Conservation (phyloP, 2,797 vertebrate species). For the Falco peregrinus region DNA sequence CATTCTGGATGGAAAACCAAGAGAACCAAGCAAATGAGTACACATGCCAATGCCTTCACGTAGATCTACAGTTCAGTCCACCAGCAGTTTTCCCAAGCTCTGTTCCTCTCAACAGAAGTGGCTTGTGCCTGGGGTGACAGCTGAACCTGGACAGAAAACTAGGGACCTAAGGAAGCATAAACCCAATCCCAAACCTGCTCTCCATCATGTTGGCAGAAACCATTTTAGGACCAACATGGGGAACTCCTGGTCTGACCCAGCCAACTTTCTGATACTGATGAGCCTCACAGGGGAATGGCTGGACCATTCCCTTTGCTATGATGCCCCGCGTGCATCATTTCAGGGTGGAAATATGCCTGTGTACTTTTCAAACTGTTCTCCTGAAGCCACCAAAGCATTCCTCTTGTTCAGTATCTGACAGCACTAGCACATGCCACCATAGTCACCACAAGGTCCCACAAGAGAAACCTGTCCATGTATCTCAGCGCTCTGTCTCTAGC, state of each 20-base stretch:
- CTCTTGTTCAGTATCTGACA: background rate
- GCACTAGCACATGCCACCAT: background rate
- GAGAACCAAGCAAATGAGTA: background rate
- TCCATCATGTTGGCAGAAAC: background rate
- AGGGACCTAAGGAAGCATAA: background rate
- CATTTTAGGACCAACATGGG: background rate
- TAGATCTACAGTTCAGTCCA: background rate
- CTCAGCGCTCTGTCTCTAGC: background rate
- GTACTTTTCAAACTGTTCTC: background rate
- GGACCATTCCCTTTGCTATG: background rate
- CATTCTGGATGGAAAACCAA: background rate
- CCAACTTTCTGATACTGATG: background rate
- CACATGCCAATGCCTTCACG: background rate
- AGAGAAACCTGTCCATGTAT: background rate
- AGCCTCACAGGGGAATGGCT: accelerated
- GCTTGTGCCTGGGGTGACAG: background rate
- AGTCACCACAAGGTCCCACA: background rate
- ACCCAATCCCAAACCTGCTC: background rate
- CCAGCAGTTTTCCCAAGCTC: background rate
- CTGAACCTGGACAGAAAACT: background rate
- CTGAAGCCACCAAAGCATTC: background rate
- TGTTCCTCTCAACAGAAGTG: background rate
- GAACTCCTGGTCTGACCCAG: background rate
- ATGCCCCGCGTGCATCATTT: background rate
- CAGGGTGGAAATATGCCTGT: background rate